Conservation (phyloP, 1,140 invertebrate species). For the Ceratina calcarata region DNA sequence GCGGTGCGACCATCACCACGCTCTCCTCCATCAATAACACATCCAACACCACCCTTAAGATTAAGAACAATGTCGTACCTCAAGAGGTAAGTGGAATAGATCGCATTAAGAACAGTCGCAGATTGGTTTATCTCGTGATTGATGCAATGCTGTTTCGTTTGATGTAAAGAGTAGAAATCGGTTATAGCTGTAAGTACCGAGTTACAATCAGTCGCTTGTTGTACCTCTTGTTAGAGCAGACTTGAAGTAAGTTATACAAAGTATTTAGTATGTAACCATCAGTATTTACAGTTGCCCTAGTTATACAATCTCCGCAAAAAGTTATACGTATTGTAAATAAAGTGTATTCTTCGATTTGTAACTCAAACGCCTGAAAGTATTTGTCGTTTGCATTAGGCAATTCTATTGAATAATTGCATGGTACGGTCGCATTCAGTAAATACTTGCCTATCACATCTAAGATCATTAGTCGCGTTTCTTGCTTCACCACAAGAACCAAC, state of each 20-base stretch:
- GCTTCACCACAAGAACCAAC: not conserved
- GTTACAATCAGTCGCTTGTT: no score
- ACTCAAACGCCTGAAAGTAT: not conserved
- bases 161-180: no score
- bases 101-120: not conserved
- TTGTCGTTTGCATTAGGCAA: not conserved
- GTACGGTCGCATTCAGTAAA: not conserved
- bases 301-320: no score
- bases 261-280: not conserved
- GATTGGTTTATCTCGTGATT: no score
- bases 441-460: not conserved
- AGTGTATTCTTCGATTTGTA: no score
- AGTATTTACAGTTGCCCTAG: no score
- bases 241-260: not conserved
- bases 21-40: conserved; percentile 79
- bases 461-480: not conserved
- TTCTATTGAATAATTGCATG: not conserved
- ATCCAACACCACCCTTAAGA: conserved; percentile 74
- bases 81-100: conserved; percentile 74
- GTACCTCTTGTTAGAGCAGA: not conserved
- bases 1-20: conserved; percentile 78
- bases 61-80: conserved; percentile 76
- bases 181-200: no score
- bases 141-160: no score
- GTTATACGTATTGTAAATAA: no score